phyloP scores from a whole-genome alignment of 2,888 invertebrate species.

The Linyphia triangularis region DNA sequence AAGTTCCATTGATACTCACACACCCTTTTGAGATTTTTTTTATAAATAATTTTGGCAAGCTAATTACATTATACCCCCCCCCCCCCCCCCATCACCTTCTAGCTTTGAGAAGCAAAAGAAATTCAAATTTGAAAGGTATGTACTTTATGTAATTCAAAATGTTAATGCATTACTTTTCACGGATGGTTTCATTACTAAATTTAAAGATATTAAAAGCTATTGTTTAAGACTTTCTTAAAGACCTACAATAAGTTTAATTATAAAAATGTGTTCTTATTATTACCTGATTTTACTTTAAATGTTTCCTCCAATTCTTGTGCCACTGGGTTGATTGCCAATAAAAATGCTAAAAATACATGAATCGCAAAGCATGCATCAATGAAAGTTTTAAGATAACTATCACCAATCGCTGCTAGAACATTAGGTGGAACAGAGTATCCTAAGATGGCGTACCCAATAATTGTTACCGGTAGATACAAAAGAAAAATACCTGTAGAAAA shows the following conservation, averaged over 20 bases:
- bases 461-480: slow-evolving; percentile 86
- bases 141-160: too few species aligned
- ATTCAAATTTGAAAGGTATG: too few species aligned
- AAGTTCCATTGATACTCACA: too few species aligned
- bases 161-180: too few species aligned
- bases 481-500: slow-evolving; percentile 81
- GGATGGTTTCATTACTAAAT: not conserved
- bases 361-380: slow-evolving; percentile 84
- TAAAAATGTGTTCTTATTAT: slow-evolving; percentile 50
- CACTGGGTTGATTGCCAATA: slow-evolving; percentile 86
- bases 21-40: too few species aligned
- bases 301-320: slow-evolving; percentile 90
- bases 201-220: not conserved
- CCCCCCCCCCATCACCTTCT: too few species aligned
- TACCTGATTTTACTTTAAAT: slow-evolving; percentile 87
- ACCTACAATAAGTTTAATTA: too few species aligned
- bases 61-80: too few species aligned
- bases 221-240: not conserved
- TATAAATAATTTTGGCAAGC: too few species aligned
- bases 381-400: slow-evolving; percentile 82
- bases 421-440: slow-evolving; percentile 87
- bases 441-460: slow-evolving; percentile 84
- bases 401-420: slow-evolving; percentile 85
- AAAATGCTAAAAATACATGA: slow-evolving; percentile 85
- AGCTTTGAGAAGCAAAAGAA: too few species aligned